Evolutionary conservation across 2,113 vertebrate species (phyloP).

Genomic region (Odocoileus virginianus): DNA sequence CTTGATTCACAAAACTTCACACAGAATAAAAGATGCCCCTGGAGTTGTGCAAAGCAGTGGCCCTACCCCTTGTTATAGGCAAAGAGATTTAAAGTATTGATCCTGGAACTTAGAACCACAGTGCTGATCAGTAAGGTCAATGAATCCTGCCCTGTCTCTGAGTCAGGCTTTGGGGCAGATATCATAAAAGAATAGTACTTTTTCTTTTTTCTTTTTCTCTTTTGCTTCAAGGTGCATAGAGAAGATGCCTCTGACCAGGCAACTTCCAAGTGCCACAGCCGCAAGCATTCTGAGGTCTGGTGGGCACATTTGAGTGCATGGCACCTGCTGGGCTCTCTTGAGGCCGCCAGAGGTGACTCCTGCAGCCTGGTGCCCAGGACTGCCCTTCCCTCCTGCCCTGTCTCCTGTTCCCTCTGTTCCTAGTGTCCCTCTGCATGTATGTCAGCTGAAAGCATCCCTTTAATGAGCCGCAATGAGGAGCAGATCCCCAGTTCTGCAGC

Average conservation of each 20-base stretch:
- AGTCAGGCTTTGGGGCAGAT: neutral
- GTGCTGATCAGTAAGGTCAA: neutral
- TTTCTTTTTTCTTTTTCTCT: too few species aligned
- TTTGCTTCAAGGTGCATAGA: neutral
- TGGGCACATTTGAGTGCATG: neutral
- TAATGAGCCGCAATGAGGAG: neutral
- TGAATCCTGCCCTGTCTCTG: neutral
- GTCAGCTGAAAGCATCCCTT: neutral
- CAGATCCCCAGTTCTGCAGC: neutral
- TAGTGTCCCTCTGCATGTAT: rapidly evolving
- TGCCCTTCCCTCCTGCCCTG: too few species aligned
- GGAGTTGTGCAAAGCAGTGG: neutral
- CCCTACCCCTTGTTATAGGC: neutral
- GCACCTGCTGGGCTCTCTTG: neutral
- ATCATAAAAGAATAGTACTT: neutral
- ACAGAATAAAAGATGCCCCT: neutral
- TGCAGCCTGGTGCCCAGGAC: neutral
- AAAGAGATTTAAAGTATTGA: neutral
- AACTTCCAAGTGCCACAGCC: neutral
- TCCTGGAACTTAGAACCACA: neutral
- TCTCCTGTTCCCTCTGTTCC: neutral
- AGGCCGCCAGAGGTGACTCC: neutral
- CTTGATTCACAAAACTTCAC: neutral
- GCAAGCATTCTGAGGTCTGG: neutral
- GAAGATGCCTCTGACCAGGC: neutral